A percentile compares a stretch with the other conserved stretches of the same genome.
Evolutionary conservation across 2,113 vertebrate genomes (phyloP).

Genomic region (Seriola rivoliana): DNA sequence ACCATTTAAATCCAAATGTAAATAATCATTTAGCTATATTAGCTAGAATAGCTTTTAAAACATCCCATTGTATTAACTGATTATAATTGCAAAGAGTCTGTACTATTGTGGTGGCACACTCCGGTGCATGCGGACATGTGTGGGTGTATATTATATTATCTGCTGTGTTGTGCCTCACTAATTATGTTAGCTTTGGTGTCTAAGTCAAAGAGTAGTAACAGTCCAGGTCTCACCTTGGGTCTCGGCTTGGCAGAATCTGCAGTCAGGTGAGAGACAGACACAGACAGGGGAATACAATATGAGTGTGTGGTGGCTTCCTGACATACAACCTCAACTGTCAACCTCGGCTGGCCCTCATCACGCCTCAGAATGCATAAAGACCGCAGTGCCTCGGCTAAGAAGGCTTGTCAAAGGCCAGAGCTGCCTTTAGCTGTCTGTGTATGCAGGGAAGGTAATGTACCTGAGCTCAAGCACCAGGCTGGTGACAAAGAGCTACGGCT

Average conservation of each 20-base stretch:
- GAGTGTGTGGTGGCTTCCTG: conserved; percentile 65
- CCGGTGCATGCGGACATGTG: neutral
- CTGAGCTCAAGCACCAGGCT: conserved; percentile 27
- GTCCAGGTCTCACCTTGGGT: conserved; percentile 87
- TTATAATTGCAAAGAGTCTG: neutral
- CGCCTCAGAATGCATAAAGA: conserved; percentile 69
- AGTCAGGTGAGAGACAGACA: conserved; percentile 88
- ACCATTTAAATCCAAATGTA: neutral
- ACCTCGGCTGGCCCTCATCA: conserved; percentile 67
- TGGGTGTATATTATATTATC: neutral
- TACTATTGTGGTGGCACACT: neutral
- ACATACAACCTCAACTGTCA: conserved; percentile 78
- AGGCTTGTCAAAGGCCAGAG: conserved; percentile 53
- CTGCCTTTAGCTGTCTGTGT: conserved; percentile 48
- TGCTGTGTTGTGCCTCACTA: conserved; percentile 13
- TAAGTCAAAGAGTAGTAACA: conserved; percentile 45
- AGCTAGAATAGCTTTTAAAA: neutral
- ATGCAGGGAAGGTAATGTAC: conserved; percentile 37
- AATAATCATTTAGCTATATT: too few relatives aligned
- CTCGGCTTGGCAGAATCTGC: conserved; percentile 88
- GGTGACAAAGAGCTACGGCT: conserved; percentile 29
- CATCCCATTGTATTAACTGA: neutral
- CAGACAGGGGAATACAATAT: conserved; percentile 80
- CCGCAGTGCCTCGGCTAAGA: conserved; percentile 46
- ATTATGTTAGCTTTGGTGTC: conserved; percentile 37